Evolutionary conservation across 2,888 invertebrate species (phyloP).

Genomic region (Amphipyra berbera): DNA sequence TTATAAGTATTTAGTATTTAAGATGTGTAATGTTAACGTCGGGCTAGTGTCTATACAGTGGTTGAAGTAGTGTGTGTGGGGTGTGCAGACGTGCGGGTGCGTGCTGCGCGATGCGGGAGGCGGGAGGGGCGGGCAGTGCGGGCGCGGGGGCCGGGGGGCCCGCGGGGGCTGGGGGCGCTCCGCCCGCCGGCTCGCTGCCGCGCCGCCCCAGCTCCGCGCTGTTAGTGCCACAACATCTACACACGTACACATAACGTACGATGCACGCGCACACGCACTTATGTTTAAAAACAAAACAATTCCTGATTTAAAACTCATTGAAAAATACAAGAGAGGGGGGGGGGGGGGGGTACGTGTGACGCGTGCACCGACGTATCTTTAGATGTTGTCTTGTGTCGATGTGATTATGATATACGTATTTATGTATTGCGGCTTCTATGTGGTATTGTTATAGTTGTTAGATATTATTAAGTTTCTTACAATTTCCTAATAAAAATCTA

Average conservation of each 20-base stretch:
- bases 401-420: constrained; percentile 49
- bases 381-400: constrained; percentile 74
- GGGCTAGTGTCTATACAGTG: constrained; percentile 5
- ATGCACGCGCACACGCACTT: constrained; percentile 31
- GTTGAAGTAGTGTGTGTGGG: constrained; percentile 24
- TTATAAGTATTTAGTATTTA: constrained; percentile 21
- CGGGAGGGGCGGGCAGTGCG: constrained; percentile 16
- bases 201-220: constrained; percentile 78
- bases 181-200: constrained; percentile 71
- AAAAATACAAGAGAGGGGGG: background rate
- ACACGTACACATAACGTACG: constrained; percentile 37
- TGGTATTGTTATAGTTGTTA: constrained; percentile 35
- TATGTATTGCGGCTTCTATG: constrained; percentile 43
- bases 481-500: constrained; percentile 31
- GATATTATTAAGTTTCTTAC: constrained; percentile 8
- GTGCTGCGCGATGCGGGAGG: constrained; percentile 56
- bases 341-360: constrained; percentile 16
- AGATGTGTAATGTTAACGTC: background rate
- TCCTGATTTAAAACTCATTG: background rate
- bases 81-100: constrained; percentile 56
- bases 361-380: constrained; percentile 47
- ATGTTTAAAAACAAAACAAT: background rate
- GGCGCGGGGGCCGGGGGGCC: constrained; percentile 38
- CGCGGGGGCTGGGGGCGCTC: constrained; percentile 16
- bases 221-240: constrained; percentile 63